A percentile compares a stretch with the other conserved stretches of the same genome.
Evolutionary conservation across 2,888 invertebrate species (phyloP).

Genomic region (Ectropis crepuscularia): DNA sequence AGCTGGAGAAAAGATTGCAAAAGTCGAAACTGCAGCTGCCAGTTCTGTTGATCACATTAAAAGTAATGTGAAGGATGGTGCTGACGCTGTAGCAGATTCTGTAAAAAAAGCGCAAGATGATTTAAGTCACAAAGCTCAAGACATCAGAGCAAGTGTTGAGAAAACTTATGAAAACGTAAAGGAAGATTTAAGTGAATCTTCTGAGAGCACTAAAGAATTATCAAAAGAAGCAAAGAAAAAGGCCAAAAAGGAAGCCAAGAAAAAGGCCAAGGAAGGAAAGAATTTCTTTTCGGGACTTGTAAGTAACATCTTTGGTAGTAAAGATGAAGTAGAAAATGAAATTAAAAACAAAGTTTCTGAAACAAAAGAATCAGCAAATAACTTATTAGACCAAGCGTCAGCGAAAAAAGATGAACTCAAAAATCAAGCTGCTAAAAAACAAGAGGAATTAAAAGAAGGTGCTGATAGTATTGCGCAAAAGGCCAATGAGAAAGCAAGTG

Average conservation of each 20-base stretch:
- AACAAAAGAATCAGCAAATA: conserved; percentile 68
- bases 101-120: conserved; percentile 57
- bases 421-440: conserved; percentile 57
- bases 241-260: conserved; percentile 69
- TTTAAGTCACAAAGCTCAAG: conserved; percentile 58
- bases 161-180: conserved; percentile 59
- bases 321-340: conserved; percentile 76
- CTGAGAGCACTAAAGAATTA: conserved; percentile 64
- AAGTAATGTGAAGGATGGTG: conserved; percentile 64
- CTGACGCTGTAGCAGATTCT: conserved; percentile 60
- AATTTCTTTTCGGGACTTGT: conserved; percentile 76
- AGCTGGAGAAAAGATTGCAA: conserved; percentile 55
- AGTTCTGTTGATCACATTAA: conserved; percentile 58
- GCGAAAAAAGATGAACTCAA: conserved; percentile 67
- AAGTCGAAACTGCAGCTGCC: conserved; percentile 63
- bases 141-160: conserved; percentile 59
- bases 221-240: conserved; percentile 54
- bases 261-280: conserved; percentile 77
- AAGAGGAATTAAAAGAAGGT: conserved; percentile 57
- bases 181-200: conserved; percentile 61
- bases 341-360: conserved; percentile 69
- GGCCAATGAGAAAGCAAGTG: conserved; percentile 53
- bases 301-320: conserved; percentile 76
- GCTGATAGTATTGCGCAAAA: conserved; percentile 51
- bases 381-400: conserved; percentile 62